These are phyloP conservation scores for Mantis religiosa DNA, from an alignment of 2,888 invertebrate species.

Conservation along the genomic window DNA sequence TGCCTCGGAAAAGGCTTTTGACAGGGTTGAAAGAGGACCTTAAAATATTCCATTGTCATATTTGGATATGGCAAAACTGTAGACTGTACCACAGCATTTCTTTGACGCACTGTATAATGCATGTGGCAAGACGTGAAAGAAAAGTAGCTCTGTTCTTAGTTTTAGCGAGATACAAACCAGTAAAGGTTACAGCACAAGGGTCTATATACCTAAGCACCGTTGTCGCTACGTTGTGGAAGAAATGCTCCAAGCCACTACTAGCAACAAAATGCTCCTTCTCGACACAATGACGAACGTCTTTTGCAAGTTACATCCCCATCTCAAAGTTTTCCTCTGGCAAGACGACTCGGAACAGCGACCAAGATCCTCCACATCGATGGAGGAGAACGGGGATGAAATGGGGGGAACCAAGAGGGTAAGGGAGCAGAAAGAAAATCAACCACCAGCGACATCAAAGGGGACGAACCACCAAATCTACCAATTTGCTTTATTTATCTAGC, in stretches of 20 bases:
- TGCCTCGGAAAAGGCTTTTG: too few species aligned
- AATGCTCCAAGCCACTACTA: background rate
- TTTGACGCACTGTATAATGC: too few species aligned
- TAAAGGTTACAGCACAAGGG: background rate
- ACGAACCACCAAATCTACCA: constrained; percentile 20
- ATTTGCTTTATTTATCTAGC: constrained; percentile 21
- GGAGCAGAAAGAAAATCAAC: background rate
- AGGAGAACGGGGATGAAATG: background rate
- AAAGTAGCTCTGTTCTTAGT: too few species aligned
- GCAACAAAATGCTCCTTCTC: background rate
- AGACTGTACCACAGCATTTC: too few species aligned
- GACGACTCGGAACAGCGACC: background rate
- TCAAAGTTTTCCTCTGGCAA: background rate
- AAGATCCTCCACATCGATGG: background rate
- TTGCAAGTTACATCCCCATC: background rate
- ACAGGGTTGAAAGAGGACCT: too few species aligned
- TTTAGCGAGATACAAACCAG: too few species aligned
- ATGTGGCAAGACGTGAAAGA: too few species aligned
- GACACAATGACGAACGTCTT: background rate
- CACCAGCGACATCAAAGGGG: constrained; percentile 19
- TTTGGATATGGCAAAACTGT: too few species aligned
- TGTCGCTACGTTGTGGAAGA: background rate
- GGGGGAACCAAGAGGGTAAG: background rate
- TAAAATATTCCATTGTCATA: too few species aligned
- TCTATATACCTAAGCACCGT: background rate